phyloP scores from a whole-genome alignment of 2,888 invertebrate species.

The Limenitis camilla region DNA sequence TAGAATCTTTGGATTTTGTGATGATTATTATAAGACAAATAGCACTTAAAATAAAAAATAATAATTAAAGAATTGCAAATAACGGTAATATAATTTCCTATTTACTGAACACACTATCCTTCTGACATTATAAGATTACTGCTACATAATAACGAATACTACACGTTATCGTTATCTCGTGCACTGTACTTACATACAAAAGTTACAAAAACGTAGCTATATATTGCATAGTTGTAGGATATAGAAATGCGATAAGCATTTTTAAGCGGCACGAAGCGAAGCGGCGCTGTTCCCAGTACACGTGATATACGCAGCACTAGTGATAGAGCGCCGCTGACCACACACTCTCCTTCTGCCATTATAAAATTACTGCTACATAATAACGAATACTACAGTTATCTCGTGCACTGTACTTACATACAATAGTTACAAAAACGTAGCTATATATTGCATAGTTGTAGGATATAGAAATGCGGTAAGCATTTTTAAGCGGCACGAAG shows the following conservation, averaged over 20 bases:
- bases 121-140: no score
- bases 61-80: no score
- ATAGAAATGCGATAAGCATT: not conserved
- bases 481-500: not conserved
- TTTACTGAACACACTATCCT: not conserved
- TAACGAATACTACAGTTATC: no score
- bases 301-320: not conserved
- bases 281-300: conserved; percentile 2
- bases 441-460: not conserved
- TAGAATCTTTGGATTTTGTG: no score
- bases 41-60: no score
- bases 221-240: not conserved
- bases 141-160: no score
- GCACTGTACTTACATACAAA: conserved; percentile 2
- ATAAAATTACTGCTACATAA: no score
- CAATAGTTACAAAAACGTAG: not conserved
- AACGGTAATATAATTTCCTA: no score
- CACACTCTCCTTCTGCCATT: not conserved
- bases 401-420: conserved; percentile 1
- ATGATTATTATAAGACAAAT: no score
- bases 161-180: no score
- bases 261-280: not conserved
- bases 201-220: conserved; percentile 1
- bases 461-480: conserved; percentile 1
- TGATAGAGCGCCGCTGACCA: not conserved